Conservation (phyloP, 2,888 invertebrate species). For the Scrobipalpa costella region DNA sequence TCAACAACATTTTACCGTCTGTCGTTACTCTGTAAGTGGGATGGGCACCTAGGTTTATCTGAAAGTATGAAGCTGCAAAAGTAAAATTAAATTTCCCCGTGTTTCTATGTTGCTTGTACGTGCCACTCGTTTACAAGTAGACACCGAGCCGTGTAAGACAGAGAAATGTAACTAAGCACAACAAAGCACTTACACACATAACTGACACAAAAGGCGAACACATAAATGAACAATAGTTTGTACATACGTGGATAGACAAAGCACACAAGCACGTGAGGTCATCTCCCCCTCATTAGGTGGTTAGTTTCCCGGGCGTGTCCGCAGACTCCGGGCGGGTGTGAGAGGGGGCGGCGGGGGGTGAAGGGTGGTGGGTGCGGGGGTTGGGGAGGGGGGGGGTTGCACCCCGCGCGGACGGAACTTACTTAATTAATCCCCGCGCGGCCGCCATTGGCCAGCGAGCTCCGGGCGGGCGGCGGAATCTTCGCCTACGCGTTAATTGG, state of each 20-base stretch:
- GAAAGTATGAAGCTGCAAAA: constrained; percentile 17
- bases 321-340: constrained; percentile 69
- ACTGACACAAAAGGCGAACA: constrained; percentile 70
- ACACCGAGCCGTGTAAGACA: constrained; percentile 19
- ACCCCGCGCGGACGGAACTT: constrained; percentile 65
- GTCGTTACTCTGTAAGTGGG: too few species aligned
- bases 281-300: constrained; percentile 81
- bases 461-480: constrained; percentile 68
- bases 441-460: constrained; percentile 76
- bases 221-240: constrained; percentile 69
- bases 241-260: constrained; percentile 70
- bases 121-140: constrained; percentile 19
- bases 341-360: constrained; percentile 53
- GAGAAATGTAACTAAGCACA: constrained; percentile 30
- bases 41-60: too few species aligned
- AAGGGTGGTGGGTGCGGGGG: constrained; percentile 51
- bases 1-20: too few species aligned
- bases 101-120: constrained; percentile 21
- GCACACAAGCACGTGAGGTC: constrained; percentile 79
- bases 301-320: constrained; percentile 82
- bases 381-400: constrained; percentile 45
- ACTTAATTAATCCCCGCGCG: constrained; percentile 80
- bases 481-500: constrained; percentile 80
- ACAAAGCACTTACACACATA: constrained; percentile 58
- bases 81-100: constrained; percentile 21